Evolutionary conservation across 2,113 vertebrate species (phyloP).

Genomic region (Chamaea fasciata): DNA sequence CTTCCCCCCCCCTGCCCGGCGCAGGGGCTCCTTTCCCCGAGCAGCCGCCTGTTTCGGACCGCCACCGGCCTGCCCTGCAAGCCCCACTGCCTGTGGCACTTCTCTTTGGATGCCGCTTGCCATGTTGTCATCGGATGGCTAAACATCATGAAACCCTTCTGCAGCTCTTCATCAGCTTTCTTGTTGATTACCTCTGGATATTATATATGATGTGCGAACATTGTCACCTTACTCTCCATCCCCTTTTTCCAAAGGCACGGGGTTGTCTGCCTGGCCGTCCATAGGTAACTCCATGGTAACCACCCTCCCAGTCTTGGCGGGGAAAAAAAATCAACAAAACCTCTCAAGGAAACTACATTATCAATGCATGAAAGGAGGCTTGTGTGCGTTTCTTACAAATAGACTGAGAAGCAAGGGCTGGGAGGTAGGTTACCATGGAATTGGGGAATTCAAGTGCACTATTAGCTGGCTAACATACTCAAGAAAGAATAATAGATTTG

Average conservation of each 20-base stretch:
- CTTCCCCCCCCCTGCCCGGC: neutral
- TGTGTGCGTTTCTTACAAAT: neutral
- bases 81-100: neutral
- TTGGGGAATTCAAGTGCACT: neutral
- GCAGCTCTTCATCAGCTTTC: neutral
- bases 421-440: conserved; percentile 27
- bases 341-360: neutral
- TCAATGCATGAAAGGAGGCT: neutral
- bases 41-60: neutral
- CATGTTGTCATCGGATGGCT: neutral
- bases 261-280: neutral
- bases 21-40: neutral
- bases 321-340: neutral
- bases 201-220: neutral
- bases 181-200: neutral
- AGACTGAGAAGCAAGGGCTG: neutral
- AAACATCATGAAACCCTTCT: neutral
- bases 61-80: neutral
- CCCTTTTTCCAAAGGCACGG: neutral
- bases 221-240: neutral
- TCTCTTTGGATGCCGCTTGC: neutral
- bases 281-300: conserved; percentile 56
- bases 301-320: neutral
- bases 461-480: neutral
- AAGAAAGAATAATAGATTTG: neutral